Evolutionary conservation across 2,888 invertebrate genomes (phyloP).

Genomic region (Erebia aethiops): DNA sequence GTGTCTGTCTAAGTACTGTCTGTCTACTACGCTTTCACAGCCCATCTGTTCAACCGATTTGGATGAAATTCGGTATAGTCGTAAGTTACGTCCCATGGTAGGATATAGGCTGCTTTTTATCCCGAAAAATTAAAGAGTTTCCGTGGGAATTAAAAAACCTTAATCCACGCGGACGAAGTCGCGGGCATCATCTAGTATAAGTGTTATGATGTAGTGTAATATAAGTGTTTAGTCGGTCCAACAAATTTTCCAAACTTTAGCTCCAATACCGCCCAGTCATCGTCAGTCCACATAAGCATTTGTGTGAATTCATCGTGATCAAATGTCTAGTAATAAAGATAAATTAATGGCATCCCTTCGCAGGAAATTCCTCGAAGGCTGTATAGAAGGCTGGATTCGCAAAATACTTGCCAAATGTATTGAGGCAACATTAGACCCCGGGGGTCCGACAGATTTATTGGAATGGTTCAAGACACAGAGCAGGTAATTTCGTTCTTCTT

Average conservation of each 20-base stretch:
- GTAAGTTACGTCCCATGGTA: no score
- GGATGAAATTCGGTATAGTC: no score
- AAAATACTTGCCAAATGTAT: conserved; percentile 38
- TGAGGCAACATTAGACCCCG: conserved; percentile 26
- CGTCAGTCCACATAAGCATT: conserved; percentile 61
- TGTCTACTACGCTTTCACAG: no score
- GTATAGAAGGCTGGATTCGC: conserved; percentile 38
- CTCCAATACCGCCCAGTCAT: conserved; percentile 58
- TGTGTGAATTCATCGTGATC: conserved; percentile 67
- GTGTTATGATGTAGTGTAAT: no score
- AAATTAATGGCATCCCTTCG: conserved; percentile 62
- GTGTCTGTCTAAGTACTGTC: no score
- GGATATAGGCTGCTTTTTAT: no score
- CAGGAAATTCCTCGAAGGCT: conserved; percentile 35
- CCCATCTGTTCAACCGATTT: no score
- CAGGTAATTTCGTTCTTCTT: conserved; percentile 10
- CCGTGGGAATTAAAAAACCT: no score
- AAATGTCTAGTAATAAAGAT: conserved; percentile 75
- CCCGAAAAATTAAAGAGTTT: no score
- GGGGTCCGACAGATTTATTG: conserved; percentile 29
- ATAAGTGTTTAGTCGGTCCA: conserved; percentile 41
- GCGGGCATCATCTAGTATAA: background rate
- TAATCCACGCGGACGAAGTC: no score
- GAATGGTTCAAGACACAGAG: conserved; percentile 11
- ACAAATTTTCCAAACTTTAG: conserved; percentile 42